These are phyloP conservation scores for Microplitis manilae DNA, from an alignment of 2,888 invertebrate genomes.

Conservation along the genomic window DNA sequence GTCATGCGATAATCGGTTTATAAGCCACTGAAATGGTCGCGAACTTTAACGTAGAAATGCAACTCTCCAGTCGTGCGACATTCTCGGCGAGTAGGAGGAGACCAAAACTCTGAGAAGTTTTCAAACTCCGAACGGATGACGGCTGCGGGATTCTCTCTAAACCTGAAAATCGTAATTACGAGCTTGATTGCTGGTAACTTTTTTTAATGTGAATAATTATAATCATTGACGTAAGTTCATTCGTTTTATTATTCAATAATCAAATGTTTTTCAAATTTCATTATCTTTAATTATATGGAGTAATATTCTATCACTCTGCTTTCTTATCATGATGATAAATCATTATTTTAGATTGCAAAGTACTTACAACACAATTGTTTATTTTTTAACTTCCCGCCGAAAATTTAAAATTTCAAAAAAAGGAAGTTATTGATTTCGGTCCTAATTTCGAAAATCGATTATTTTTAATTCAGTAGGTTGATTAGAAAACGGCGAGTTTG, in stretches of 20 bases:
- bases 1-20: conserved; percentile 43
- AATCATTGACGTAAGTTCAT: background rate
- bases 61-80: conserved; percentile 22
- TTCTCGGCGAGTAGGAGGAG: background rate
- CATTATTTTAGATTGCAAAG: too few relatives aligned
- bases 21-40: conserved; percentile 31
- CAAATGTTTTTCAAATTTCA: background rate
- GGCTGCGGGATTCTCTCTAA: background rate
- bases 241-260: background rate
- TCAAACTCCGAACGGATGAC: conserved; percentile 7
- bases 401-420: too few relatives aligned
- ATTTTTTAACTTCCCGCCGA: too few relatives aligned
- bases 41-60: conserved; percentile 18
- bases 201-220: background rate
- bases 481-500: background rate
- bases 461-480: background rate
- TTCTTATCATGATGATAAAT: too few relatives aligned
- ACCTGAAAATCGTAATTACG: conserved; percentile 4
- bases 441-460: too few relatives aligned
- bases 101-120: background rate
- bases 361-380: too few relatives aligned
- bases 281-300: too few relatives aligned
- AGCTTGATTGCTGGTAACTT: conserved; percentile 4
- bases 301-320: too few relatives aligned
- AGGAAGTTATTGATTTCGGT: too few relatives aligned